phyloP scores from a whole-genome alignment of 2,797 vertebrate genomes.

The Lagodon rhomboides region DNA sequence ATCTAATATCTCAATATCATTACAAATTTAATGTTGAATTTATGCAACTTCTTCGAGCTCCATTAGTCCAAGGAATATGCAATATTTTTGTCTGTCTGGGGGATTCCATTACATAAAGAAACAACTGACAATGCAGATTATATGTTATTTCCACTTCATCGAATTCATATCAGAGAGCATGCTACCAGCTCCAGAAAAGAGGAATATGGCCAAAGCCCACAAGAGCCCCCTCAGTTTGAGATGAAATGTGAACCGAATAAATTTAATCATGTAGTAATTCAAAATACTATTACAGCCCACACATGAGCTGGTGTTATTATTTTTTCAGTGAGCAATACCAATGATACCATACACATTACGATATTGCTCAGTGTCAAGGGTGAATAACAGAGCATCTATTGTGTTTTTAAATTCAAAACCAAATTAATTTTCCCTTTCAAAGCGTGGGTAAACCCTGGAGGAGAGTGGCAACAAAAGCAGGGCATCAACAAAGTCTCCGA shows the following conservation, averaged over 20 bases:
- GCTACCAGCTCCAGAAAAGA: conserved; percentile 26
- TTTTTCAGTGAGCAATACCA: conserved; percentile 53
- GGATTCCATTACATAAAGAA: not conserved
- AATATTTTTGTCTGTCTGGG: conserved; percentile 1
- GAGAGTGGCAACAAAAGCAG: conserved; percentile 33
- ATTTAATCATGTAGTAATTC: conserved; percentile 63
- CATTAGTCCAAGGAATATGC: conserved; percentile 5
- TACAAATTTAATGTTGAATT: conserved; percentile 5
- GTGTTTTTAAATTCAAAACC: conserved; percentile 67
- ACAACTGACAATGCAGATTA: conserved; percentile 6
- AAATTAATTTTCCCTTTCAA: conserved; percentile 67
- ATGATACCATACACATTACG: conserved; percentile 43
- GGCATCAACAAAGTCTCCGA: conserved; percentile 26
- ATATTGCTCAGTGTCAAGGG: conserved; percentile 69
- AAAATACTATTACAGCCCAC: conserved; percentile 66
- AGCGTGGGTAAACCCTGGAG: conserved; percentile 47
- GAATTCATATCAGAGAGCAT: conserved; percentile 27
- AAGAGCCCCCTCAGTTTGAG: conserved; percentile 38
- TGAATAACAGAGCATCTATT: conserved; percentile 54
- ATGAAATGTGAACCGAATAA: conserved; percentile 60
- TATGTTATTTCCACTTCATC: conserved; percentile 22
- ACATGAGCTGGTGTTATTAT: conserved; percentile 59
- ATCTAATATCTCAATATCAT: conserved; percentile 8
- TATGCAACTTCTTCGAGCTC: conserved; percentile 17
- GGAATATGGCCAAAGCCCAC: conserved; percentile 39